Evolutionary conservation across 2,888 invertebrate genomes (phyloP), one percentile per base, ranked within the genome.

Genomic region (Drosophila kuntzei): DNA sequence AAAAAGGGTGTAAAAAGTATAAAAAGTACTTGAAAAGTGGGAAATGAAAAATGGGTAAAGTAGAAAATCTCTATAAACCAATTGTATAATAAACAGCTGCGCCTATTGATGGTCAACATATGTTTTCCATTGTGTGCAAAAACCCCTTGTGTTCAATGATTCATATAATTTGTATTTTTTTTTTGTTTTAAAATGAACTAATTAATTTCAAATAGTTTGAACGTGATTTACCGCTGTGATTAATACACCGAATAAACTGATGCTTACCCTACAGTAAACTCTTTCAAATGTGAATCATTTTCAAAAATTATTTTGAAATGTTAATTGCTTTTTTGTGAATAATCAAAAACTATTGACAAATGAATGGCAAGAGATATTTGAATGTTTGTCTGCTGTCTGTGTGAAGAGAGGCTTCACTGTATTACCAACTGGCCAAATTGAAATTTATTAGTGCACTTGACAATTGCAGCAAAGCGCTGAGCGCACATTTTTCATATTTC

Each of bases 361-460:
- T 18, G 6, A 0, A 18, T 20, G 20, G 18, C n/a, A 12, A 16
- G 8, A 14, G 12, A 29, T 37, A 11, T 39, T 25, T 51, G 18
- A 16, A 16, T 7, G 2, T 14, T 22, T 34, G 18, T n/a, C 34
- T n/a, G 47, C 12, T 41, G 29, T 53, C 9, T n/a, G 53, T 29
- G 29, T 41, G 53, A 32, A 41, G 53, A 29, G 69, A 58, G 77
- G 22, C 14, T 44, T 55, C 41, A 63, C 74, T 76, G 77, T 67
- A 51, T 8, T 39, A 43, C 51, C 77, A 72, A 63, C 50, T 55
- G 62, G 72, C 58, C 62, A 34, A 66, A 87, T 81, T 83, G 77
- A 65, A 87, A 83, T 83, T 85, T 87, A 87, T 83, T 83, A 67
- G 85, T 68, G 77, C 85, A 85, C 82, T 87, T 87, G 79, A 83